Conservation (phyloP, 2,888 invertebrate genomes). For the Caenorhabditis doughertyi region DNA sequence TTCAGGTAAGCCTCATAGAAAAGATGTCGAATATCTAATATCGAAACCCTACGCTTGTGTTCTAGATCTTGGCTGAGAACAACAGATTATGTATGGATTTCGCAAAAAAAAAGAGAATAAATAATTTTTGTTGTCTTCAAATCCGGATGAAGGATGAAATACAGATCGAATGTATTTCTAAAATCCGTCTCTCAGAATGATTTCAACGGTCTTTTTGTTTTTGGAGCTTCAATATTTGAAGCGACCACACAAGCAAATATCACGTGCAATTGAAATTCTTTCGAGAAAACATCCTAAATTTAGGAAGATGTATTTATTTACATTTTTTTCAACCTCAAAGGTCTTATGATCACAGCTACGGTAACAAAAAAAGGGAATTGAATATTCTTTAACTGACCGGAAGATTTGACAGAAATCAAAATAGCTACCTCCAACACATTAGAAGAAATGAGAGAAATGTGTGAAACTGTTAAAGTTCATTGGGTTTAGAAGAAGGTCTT, state of each 20-base stretch:
- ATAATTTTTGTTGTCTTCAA: not conserved
- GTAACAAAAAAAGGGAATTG: no score
- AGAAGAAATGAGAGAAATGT: constrained; percentile 13
- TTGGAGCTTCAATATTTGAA: constrained; percentile 17
- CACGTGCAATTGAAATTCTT: constrained; percentile 19
- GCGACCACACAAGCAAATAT: constrained; percentile 22
- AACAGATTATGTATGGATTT: not conserved
- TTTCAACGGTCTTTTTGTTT: constrained; percentile 1
- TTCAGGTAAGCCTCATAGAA: no score
- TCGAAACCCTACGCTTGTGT: no score
- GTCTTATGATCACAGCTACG: not conserved
- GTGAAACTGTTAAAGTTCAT: not conserved
- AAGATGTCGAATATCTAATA: no score
- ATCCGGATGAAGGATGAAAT: no score
- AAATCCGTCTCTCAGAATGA: not conserved
- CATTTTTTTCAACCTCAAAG: not conserved
- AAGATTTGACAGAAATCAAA: not conserved
- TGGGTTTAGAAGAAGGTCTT: not conserved
- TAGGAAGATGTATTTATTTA: constrained; percentile 25
- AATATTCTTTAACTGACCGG: no score
- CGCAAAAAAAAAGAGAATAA: not conserved
- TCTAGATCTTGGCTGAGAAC: no score
- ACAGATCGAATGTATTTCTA: not conserved
- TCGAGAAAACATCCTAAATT: constrained; percentile 37
- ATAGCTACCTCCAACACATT: not conserved